Conservation (phyloP, 92 coral and sea anemone species). For the Zoanthus gigantus region DNA sequence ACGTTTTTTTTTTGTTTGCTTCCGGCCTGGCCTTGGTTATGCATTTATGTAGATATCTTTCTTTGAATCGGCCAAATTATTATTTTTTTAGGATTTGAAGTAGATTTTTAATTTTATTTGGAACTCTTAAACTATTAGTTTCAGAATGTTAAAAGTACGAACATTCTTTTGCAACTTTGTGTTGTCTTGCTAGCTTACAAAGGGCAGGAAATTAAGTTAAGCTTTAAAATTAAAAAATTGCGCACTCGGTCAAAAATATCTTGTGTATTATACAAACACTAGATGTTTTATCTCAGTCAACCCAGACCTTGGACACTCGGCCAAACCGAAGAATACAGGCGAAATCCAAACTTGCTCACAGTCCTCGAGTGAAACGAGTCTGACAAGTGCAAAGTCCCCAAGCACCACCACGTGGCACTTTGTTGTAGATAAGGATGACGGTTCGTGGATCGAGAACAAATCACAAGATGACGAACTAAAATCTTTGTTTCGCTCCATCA, state of each 20-base stretch:
- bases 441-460: slow-evolving; percentile 61
- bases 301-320: slow-evolving; percentile 20
- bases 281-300: slow-evolving; percentile 25
- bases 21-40: too few relatives aligned
- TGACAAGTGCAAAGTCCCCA: slow-evolving; percentile 11
- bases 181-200: background rate
- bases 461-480: slow-evolving; percentile 78
- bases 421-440: slow-evolving; percentile 54
- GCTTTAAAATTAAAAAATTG: background rate
- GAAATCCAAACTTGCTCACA: slow-evolving; percentile 3
- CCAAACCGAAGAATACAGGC: background rate
- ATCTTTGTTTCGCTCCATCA: slow-evolving; percentile 74
- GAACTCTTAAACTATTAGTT: too few relatives aligned
- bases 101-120: background rate
- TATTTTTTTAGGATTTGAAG: background rate
- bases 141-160: background rate
- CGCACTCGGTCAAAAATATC: background rate
- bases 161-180: background rate
- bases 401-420: slow-evolving; percentile 71
- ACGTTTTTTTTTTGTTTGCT: too few relatives aligned
- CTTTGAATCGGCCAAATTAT: background rate
- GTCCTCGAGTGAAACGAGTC: background rate
- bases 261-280: slow-evolving; percentile 7
- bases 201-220: background rate
- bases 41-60: too few relatives aligned